Base-by-base conservation (phyloP, 2,888 invertebrate species). In the Peribatodes rhomboidaria region DNA sequence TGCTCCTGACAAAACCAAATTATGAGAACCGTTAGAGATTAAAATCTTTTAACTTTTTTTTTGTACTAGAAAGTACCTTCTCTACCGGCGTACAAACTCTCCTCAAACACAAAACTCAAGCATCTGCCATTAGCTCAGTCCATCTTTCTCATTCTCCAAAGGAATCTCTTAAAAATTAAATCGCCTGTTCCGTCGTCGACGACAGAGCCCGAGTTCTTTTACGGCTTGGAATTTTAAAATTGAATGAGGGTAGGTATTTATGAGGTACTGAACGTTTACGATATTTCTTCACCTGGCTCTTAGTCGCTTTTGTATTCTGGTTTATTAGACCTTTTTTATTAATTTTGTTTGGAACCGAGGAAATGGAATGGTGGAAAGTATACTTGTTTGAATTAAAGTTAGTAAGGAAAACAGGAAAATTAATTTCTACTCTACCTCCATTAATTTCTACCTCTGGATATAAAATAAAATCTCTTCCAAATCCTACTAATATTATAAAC, bases 91-190 rank as follows among this genome's bases (percentile, higher is more conserved):
- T n/a, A n/a, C n/a, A n/a, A n/a, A n/a, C n/a, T n/a, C n/a, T n/a
- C n/a, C n/a, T n/a, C n/a, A n/a, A n/a, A n/a, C n/a, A n/a, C n/a
- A n/a, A n/a, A n/a, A n/a, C n/a, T n/a, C n/a, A n/a, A n/a, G n/a
- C n/a, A n/a, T n/a, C n/a, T n/a, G n/a, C n/a, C n/a, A n/a, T n/a
- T n/a, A n/a, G 35, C 35, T 31, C 14, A 10, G 35, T 35, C 50
- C 50, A 35, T 35, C 35, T 35, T 35, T 35, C 18, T 13, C 18
- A 13, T 20, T 7, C 13, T 35, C 8, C 35, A 20, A 56, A 71
- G 74, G 70, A 75, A 76, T 75, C 70, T 72, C 62, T 77, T 74
- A 77, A 81, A 81, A 80, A 78, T 79, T 82, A 73, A 75, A 73
- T 71, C 71, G 66, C 67, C 72, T 71, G 70, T 69, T 72, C 61